Evolutionary conservation across 2,113 vertebrate species (phyloP).

Genomic region (Delphinapterus leucas): DNA sequence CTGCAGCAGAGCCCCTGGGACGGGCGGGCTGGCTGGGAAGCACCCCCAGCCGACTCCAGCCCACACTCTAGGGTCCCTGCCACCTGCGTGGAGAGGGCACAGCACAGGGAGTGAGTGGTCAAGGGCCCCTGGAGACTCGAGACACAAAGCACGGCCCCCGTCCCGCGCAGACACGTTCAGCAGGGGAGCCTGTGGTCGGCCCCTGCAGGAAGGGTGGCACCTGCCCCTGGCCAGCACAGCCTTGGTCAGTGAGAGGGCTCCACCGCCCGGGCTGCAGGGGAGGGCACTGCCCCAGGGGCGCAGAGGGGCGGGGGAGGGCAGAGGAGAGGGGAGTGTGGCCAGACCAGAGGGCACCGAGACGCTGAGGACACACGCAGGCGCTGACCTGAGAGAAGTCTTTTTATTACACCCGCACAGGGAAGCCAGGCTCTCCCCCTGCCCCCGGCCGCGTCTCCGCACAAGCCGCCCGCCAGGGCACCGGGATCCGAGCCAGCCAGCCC

Average conservation of each 20-base stretch:
- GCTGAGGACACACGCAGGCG: conserved; percentile 57
- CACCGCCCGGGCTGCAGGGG: neutral
- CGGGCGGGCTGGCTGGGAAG: fast-evolving
- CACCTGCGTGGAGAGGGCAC: neutral
- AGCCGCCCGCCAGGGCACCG: neutral
- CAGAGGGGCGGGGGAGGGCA: fast-evolving
- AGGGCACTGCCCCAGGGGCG: neutral
- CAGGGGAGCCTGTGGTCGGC: fast-evolving
- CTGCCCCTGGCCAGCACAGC: neutral
- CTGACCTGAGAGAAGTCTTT: conserved; percentile 81
- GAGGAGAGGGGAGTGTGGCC: neutral
- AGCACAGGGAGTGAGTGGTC: neutral
- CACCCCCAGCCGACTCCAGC: neutral
- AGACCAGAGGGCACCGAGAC: neutral
- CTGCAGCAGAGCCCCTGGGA: neutral
- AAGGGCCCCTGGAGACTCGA: fast-evolving
- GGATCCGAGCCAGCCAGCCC: neutral
- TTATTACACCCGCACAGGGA: conserved; percentile 83
- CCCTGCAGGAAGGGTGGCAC: neutral
- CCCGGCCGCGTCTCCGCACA: neutral
- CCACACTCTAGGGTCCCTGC: neutral
- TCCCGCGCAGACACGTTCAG: neutral
- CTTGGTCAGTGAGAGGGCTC: neutral
- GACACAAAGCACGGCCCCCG: neutral
- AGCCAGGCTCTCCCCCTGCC: neutral